Evolutionary conservation across 2,888 invertebrate species (phyloP).

Genomic region (Drosophila meridionalis): DNA sequence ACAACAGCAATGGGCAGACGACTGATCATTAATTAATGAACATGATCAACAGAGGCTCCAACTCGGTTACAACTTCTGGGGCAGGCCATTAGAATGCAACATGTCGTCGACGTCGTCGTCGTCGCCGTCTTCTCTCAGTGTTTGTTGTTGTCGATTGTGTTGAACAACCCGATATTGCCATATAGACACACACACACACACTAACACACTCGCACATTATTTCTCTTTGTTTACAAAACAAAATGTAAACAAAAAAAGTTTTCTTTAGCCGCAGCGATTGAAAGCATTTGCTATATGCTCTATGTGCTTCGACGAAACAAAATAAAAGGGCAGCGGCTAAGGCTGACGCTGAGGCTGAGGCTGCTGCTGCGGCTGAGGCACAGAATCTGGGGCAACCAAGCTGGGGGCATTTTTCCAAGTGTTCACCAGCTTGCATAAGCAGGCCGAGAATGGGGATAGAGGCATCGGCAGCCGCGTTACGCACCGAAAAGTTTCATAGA

Average conservation of each 20-base stretch:
- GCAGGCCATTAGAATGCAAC: conserved; percentile 77
- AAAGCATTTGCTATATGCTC: conserved; percentile 64
- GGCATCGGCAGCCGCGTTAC: conserved; percentile 57
- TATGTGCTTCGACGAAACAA: conserved; percentile 47
- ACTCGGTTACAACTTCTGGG: conserved; percentile 54
- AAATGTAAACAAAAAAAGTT: conserved; percentile 80
- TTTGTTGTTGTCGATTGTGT: conserved; percentile 61
- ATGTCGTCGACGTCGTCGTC: conserved; percentile 70
- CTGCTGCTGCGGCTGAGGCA: conserved; percentile 28
- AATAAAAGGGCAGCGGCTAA: conserved; percentile 42
- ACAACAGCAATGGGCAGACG: conserved; percentile 46
- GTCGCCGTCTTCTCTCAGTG: conserved; percentile 29
- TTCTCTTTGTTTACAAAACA: conserved; percentile 78
- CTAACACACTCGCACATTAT: conserved; percentile 23
- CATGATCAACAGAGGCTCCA: conserved; percentile 69
- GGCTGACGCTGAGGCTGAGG: conserved; percentile 28
- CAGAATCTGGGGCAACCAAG: conserved; percentile 79
- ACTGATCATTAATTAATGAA: conserved; percentile 81
- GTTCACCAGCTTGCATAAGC: conserved; percentile 73
- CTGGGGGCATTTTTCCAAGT: conserved; percentile 73
- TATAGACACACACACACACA: conserved; percentile 25
- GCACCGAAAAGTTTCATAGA: conserved; percentile 67
- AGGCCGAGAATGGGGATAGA: conserved; percentile 46
- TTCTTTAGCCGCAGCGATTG: conserved; percentile 63
- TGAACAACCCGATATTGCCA: conserved; percentile 66